A percentile compares a stretch with the other conserved stretches of the same genome.
phyloP scores from a whole-genome alignment of 2,888 invertebrate genomes.

The Linnaemya tessellans region DNA sequence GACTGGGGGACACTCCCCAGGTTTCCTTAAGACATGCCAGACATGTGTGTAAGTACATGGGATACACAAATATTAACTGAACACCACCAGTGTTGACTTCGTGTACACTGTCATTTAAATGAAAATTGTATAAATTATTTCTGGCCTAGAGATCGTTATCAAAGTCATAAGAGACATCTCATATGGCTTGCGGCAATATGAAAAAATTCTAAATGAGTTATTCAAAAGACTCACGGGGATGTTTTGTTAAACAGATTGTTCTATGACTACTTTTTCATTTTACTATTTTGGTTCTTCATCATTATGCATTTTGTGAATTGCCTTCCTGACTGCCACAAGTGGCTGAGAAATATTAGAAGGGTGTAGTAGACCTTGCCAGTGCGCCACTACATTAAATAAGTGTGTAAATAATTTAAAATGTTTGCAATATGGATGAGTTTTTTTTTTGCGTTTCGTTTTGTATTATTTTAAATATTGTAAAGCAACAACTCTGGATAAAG shows the following conservation, averaged over 20 bases:
- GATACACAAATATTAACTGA: neutral
- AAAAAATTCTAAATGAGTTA: conserved; percentile 30
- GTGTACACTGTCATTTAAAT: conserved; percentile 18
- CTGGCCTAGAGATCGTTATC: conserved; percentile 42
- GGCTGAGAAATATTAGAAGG: conserved; percentile 12
- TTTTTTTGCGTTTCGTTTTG: neutral
- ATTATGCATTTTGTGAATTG: conserved; percentile 2
- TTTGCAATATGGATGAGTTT: neutral
- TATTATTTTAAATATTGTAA: neutral
- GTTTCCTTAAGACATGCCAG: too few species aligned
- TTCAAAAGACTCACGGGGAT: conserved; percentile 28
- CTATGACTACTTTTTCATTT: neutral
- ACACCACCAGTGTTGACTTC: conserved; percentile 3
- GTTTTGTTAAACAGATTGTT: conserved; percentile 24
- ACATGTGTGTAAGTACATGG: too few species aligned
- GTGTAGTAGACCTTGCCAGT: conserved; percentile 35
- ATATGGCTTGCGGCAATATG: conserved; percentile 24
- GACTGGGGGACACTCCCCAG: too few species aligned
- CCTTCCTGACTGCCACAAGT: conserved; percentile 17
- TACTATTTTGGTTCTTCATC: neutral
- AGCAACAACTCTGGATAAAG: neutral
- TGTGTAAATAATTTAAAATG: conserved; percentile 13
- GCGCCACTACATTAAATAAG: conserved; percentile 33
- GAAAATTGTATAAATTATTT: conserved; percentile 33
- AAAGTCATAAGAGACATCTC: conserved; percentile 47